Base-by-base conservation (phyloP, 2,888 invertebrate genomes). In the Deladenus siricidicola region DNA sequence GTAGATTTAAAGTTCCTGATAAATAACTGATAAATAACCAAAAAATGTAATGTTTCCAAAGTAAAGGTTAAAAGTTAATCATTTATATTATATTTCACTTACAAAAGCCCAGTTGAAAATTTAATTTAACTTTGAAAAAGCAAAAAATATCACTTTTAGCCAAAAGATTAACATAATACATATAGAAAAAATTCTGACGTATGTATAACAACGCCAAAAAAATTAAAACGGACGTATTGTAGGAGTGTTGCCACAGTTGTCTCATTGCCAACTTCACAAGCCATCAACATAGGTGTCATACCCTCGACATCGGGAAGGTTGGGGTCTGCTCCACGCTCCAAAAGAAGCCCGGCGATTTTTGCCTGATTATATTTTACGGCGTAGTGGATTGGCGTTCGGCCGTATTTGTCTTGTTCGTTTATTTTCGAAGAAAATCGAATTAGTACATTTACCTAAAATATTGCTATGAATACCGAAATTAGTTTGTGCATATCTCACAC, bases 381-480 rank as follows among this genome's bases (percentile, higher is more conserved):
- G 56, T 76, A 70, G 52, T 77, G 76, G 17, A 76, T 53, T 10
- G 73, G 65, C 21, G 68, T 70, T 55, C 81, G 80, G 3, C 81
- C 82, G 53, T 74, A 75, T 48, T 74, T 67, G 70, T 83, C 83
- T 30, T 42, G n/a, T 42, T 42, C 10, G n/a, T 42, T 43, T 43
- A 43, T 43, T 43, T 43, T 43, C 43, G 43, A 21, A 43, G n/a
- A 43, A 2, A 2, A 43, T 3, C 1, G 21, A 43, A 43, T 43
- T 1, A n/a, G n/a, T 43, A 43, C 3, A n/a, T n/a, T n/a, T n/a
- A n/a, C n/a, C 21, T 17, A 29, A 58, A 30, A 42, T 19, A 54
- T 29, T 21, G 0, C 81, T 73, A 51, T 78, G 73, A n/a, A n/a
- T n/a, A n/a, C n/a, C n/a, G n/a, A n/a, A n/a, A n/a, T n/a, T n/a